These are phyloP conservation scores for Prietella phreatophila DNA, from an alignment of 2,113 vertebrate genomes.

Conservation along the genomic window DNA sequence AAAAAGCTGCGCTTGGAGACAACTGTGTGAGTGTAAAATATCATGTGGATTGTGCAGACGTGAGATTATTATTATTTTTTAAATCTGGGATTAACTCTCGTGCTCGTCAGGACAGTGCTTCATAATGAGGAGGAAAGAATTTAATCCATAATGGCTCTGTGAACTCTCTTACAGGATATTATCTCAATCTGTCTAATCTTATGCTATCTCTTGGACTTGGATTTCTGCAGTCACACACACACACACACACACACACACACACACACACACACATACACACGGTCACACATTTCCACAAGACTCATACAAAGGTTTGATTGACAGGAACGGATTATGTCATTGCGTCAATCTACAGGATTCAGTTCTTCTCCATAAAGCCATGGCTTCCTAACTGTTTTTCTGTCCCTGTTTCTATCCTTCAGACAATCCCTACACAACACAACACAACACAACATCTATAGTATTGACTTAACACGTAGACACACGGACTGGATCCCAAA, in stretches of 20 bases:
- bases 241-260: neutral
- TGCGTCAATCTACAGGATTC: neutral
- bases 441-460: neutral
- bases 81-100: constrained; percentile 45
- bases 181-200: constrained; percentile 7
- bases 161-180: neutral
- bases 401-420: neutral
- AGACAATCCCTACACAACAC: neutral
- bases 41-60: constrained; percentile 8
- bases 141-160: neutral
- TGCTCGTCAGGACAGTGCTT: constrained; percentile 18
- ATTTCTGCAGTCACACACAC: neutral
- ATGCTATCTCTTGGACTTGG: constrained; percentile 1
- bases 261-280: neutral
- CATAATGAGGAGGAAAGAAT: constrained; percentile 16
- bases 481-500: neutral
- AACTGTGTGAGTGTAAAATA: constrained; percentile 6
- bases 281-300: neutral
- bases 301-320: neutral
- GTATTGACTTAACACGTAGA: neutral
- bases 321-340: neutral
- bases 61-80: constrained; percentile 33
- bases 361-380: neutral
- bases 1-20: neutral
- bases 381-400: neutral